Evolutionary conservation across 2,888 invertebrate genomes (phyloP), one percentile per base, ranked within the genome.

Genomic region (Tromatobia lineatoria): DNA sequence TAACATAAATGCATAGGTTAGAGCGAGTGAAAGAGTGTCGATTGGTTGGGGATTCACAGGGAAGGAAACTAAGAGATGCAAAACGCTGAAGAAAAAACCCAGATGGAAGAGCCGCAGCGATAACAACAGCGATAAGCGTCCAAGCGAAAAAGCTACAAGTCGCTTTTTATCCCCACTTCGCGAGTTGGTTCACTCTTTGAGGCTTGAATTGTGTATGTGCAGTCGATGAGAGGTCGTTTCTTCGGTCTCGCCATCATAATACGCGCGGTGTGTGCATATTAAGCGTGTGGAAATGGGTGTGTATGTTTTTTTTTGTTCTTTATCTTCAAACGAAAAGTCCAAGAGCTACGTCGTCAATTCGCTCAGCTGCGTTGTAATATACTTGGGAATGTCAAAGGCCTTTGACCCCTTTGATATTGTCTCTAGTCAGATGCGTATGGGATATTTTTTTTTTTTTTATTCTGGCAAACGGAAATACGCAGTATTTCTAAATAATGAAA

Each of bases 191-290:
- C 18, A 64, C 64, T 64, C 11, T 61, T 61, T 42, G 18, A 38
- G 25, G 29, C 59, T 59, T 29, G 59, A 3, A 29, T 2, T 61
- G 18, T 23, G 11, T 34, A 61, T 61, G n/a, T 29, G 34, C 34
- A 34, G n/a, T 64, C 34, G 34, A 38, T 38, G 64, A 61, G 34
- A 38, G 64, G 38, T 64, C 64, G 64, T 64, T 38, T 2, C 38
- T 64, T 64, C 38, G 38, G 0, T 38, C 38, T 10, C 18, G 18
- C 38, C 20, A 11, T 42, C 11, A 64, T 20, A 64, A 64, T 64
- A 64, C 18, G 18, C n/a, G 1, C 64, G 38, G 18, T 38, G 64
- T 64, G 42, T 64, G 18, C 20, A 38, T 13, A 64, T 38, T 10
- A 20, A 20, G 1, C 11, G 38, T 11, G 20, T 13, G 34, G 42